Conservation (phyloP, 2,888 invertebrate species). For the Linhomoeus sp. region DNA sequence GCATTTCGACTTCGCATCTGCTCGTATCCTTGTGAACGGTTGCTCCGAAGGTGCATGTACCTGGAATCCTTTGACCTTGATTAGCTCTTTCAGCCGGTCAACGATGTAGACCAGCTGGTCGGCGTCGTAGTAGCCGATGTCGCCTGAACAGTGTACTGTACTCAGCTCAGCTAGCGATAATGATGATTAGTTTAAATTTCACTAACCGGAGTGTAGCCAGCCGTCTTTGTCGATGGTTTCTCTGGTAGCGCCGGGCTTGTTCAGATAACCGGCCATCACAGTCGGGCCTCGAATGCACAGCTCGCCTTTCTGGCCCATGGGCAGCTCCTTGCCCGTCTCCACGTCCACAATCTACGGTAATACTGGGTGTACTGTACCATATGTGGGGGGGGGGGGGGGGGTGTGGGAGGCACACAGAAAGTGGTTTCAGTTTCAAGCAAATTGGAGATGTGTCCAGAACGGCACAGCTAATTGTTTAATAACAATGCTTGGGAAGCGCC, state of each 20-base stretch:
- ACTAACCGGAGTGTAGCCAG: slow-evolving; percentile 45
- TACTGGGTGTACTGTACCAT: too few species aligned
- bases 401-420: too few species aligned
- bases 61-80: slow-evolving; percentile 71
- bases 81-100: slow-evolving; percentile 66
- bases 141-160: slow-evolving; percentile 39
- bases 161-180: too few species aligned
- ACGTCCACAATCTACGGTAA: slow-evolving; percentile 26
- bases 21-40: too few species aligned
- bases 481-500: too few species aligned
- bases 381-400: too few species aligned
- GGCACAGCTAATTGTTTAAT: too few species aligned
- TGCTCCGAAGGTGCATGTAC: too few species aligned
- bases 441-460: too few species aligned
- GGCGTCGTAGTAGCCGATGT: slow-evolving; percentile 57
- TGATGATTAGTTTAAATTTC: too few species aligned
- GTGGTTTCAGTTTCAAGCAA: too few species aligned
- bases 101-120: slow-evolving; percentile 58
- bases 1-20: too few species aligned
- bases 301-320: slow-evolving; percentile 53
- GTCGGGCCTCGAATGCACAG: slow-evolving; percentile 59
- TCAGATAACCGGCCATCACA: slow-evolving; percentile 63
- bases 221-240: slow-evolving; percentile 49
- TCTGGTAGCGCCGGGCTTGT: slow-evolving; percentile 47
- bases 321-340: slow-evolving; percentile 39